phyloP scores from a whole-genome alignment of 2,797 vertebrate genomes.

The Telmatherina bonti region DNA sequence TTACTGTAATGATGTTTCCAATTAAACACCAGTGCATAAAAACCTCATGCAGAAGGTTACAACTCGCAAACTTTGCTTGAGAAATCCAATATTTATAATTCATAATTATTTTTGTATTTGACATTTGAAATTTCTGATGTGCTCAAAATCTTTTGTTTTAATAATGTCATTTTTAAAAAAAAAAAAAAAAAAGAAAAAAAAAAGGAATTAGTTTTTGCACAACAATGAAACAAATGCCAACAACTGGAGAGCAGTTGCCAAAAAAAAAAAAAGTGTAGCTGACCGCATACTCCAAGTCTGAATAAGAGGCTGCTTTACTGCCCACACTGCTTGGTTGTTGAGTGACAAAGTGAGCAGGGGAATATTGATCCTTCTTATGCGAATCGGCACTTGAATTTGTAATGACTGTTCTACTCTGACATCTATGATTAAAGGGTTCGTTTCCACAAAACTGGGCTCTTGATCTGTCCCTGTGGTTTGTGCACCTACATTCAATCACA shows the following conservation, averaged over 20 bases:
- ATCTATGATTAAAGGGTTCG: background rate
- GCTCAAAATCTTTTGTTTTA: background rate
- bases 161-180: too few species aligned
- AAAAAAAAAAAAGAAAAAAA: too few species aligned
- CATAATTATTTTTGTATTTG: background rate
- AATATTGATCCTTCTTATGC: background rate
- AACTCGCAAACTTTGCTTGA: background rate
- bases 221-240: too few species aligned
- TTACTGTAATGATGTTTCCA: background rate
- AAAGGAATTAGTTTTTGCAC: too few species aligned
- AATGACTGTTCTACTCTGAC: background rate
- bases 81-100: background rate
- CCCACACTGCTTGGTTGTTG: background rate
- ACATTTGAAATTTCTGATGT: background rate
- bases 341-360: background rate
- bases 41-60: background rate
- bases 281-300: slow-evolving; percentile 1
- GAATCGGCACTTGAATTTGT: slow-evolving; percentile 3
- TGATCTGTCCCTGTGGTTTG: background rate
- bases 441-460: background rate
- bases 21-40: background rate
- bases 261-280: background rate
- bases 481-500: background rate
- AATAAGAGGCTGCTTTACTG: background rate
- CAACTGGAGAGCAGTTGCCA: background rate